Percentiles rank a stretch among this genome's conserved stretches.
Evolutionary conservation across 1,140 invertebrate genomes (phyloP).

Genomic region (Sarcophaga peregrina): DNA sequence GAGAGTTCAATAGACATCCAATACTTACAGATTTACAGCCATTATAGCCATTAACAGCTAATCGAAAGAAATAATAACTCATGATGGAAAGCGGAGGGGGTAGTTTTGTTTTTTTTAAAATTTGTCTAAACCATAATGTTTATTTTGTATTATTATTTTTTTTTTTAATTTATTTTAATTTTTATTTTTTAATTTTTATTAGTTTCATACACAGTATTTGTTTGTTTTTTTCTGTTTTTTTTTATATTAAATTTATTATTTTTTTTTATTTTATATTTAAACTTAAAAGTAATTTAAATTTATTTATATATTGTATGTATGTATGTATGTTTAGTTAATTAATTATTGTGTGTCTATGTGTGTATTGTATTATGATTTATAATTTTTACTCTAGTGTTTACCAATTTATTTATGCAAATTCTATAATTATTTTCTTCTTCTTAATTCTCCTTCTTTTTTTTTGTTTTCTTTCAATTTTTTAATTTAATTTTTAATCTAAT

Average conservation of each 20-base stretch:
- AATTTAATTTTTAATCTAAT: conserved; percentile 1
- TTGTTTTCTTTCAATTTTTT: neutral
- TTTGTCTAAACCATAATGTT: conserved; percentile 46
- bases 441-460: conserved; percentile 25
- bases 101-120: conserved; percentile 37
- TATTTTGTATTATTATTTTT: conserved; percentile 33
- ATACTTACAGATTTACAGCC: too few species aligned
- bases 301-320: too few species aligned
- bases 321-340: neutral
- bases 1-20: too few species aligned
- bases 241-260: too few species aligned
- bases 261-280: conserved; percentile 30
- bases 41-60: too few species aligned
- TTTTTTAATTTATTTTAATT: conserved; percentile 16
- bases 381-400: conserved; percentile 18
- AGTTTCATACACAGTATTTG: conserved; percentile 35
- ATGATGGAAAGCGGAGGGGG: too few species aligned
- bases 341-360: neutral
- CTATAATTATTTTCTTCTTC: too few species aligned
- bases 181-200: conserved; percentile 32
- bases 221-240: conserved; percentile 13
- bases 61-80: neutral
- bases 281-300: conserved; percentile 33
- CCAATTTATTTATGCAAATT: conserved; percentile 15
- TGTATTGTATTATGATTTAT: neutral